Evolutionary conservation across 2,797 vertebrate genomes (phyloP).

Genomic region (Aythya fuligula): DNA sequence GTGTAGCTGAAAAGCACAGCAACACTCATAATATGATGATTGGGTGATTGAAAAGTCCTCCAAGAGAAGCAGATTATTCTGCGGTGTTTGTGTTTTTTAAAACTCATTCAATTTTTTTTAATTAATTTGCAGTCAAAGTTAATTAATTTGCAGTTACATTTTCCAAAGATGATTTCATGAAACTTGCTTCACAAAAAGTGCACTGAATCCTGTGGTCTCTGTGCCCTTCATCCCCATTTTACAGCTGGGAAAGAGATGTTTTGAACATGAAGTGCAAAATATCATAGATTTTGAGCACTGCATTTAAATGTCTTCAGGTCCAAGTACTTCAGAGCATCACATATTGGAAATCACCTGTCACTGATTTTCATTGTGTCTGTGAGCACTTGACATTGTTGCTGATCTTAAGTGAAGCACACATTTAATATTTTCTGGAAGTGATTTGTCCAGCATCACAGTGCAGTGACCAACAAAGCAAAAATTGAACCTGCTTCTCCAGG

Average conservation of each 20-base stretch:
- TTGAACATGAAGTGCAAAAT: not conserved
- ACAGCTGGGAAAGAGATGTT: not conserved
- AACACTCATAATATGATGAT: not conserved
- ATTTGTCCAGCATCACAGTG: not conserved
- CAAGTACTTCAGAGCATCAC: not conserved
- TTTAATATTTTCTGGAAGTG: not conserved
- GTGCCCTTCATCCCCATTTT: not conserved
- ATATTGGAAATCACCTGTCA: not conserved
- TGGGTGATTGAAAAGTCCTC: not conserved
- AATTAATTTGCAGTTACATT: not conserved
- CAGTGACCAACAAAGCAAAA: not conserved
- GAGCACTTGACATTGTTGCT: not conserved
- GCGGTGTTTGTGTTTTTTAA: not conserved
- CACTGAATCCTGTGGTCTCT: not conserved
- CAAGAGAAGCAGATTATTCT: not conserved
- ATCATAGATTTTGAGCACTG: not conserved
- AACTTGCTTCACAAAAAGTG: not conserved
- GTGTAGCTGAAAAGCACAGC: not conserved
- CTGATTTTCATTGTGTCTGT: not conserved
- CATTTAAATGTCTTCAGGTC: not conserved
- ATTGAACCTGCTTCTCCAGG: not conserved
- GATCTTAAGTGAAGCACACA: not conserved
- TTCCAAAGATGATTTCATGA: not conserved
- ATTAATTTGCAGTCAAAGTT: not conserved
- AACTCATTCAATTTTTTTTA: not conserved